These are phyloP conservation scores for Melanerpes aurifrons DNA, from an alignment of 2,113 vertebrate genomes.

Conservation along the genomic window DNA sequence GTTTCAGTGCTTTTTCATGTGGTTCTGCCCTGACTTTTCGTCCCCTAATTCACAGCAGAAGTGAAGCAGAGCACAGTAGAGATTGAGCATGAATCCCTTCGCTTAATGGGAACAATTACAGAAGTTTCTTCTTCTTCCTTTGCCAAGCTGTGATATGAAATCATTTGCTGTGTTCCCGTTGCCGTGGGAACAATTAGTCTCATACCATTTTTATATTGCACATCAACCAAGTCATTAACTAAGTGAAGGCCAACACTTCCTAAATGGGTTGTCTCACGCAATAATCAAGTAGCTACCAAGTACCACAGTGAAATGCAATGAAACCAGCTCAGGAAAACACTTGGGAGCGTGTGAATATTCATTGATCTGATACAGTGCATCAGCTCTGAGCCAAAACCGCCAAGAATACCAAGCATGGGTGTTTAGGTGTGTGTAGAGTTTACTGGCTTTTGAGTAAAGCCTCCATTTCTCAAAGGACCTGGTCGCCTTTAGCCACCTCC, in stretches of 20 bases:
- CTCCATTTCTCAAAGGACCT: not conserved
- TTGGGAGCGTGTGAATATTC: not conserved
- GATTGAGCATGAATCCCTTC: conserved; percentile 53
- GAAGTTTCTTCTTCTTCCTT: conserved; percentile 64
- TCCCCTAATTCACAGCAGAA: conserved; percentile 66
- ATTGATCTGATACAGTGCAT: not conserved
- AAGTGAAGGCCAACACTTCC: conserved; percentile 38
- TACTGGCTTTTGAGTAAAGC: not conserved
- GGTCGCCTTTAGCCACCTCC: not conserved
- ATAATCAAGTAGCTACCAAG: conserved; percentile 56
- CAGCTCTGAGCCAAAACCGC: not conserved
- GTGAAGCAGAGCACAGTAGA: not conserved
- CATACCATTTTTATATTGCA: not conserved
- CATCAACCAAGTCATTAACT: conserved; percentile 39
- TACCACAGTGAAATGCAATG: not conserved
- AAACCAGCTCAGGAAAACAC: not conserved
- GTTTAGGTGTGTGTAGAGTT: not conserved
- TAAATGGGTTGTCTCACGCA: conserved; percentile 36
- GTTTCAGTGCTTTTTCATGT: conserved; percentile 40
- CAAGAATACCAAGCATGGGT: not conserved
- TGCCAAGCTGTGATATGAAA: conserved; percentile 60
- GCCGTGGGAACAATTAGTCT: conserved; percentile 38
- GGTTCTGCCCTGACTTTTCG: conserved; percentile 26
- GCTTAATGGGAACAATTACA: conserved; percentile 66
- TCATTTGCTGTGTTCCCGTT: conserved; percentile 40